phyloP scores from a whole-genome alignment of 2,113 vertebrate species.

The Bettongia penicillata region DNA sequence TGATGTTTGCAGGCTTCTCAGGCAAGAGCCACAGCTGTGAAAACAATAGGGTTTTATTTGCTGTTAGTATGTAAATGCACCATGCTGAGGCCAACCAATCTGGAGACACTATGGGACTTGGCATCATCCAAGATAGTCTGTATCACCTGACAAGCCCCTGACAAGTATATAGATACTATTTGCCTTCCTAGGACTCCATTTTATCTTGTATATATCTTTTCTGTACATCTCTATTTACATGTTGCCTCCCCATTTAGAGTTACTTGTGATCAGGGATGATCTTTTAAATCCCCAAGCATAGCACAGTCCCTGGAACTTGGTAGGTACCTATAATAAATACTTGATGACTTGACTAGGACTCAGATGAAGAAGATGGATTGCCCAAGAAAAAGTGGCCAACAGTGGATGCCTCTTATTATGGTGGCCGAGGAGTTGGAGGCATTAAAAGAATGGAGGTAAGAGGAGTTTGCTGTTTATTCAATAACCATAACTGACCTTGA shows the following conservation, averaged over 20 bases:
- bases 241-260: neutral
- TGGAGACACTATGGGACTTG: neutral
- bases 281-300: neutral
- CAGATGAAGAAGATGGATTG: conserved; percentile 86
- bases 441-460: conserved; percentile 78
- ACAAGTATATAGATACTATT: neutral
- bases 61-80: conserved; percentile 40
- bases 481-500: neutral
- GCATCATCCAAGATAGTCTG: neutral
- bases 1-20: conserved; percentile 42
- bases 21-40: conserved; percentile 69
- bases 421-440: neutral
- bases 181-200: neutral
- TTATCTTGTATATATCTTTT: neutral
- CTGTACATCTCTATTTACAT: neutral
- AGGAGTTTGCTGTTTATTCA: conserved; percentile 83
- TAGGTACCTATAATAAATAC: neutral
- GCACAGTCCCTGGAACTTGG: neutral
- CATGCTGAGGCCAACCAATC: conserved; percentile 44
- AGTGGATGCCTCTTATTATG: conserved; percentile 94
- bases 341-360: conserved; percentile 83
- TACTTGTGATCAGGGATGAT: neutral
- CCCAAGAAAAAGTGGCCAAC: conserved; percentile 96
- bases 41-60: conserved; percentile 51
- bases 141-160: neutral